Percentiles rank a stretch among this genome's conserved stretches.
Conservation (phyloP, 2,888 invertebrate species). For the Drosophila affinis region DNA sequence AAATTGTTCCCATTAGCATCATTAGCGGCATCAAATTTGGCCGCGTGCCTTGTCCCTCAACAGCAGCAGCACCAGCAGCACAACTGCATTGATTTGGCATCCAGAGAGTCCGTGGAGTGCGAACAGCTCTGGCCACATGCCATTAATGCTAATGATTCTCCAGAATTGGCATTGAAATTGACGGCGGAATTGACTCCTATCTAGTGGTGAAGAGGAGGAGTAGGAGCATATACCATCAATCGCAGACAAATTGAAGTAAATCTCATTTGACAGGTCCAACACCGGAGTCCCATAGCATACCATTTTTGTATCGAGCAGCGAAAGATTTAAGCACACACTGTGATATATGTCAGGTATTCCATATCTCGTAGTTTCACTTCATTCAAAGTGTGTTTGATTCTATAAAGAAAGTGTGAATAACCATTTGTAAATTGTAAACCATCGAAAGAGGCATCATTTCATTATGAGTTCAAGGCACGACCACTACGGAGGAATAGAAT, state of each 20-base stretch:
- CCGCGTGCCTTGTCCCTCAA: conserved; percentile 36
- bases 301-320: too few species aligned
- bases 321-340: not conserved
- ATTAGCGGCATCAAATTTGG: conserved; percentile 67
- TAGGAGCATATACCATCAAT: not conserved
- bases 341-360: not conserved
- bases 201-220: not conserved
- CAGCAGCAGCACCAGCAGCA: conserved; percentile 1
- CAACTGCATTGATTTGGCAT: conserved; percentile 68
- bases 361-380: not conserved
- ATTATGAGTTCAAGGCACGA: not conserved
- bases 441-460: not conserved
- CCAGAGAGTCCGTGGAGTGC: conserved; percentile 17
- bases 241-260: not conserved
- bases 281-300: not conserved
- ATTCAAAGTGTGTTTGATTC: not conserved
- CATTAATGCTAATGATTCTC: conserved; percentile 71
- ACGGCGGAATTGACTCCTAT: conserved; percentile 9
- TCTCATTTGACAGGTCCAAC: too few species aligned
- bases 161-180: conserved; percentile 54
- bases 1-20: conserved; percentile 69
- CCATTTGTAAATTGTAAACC: not conserved
- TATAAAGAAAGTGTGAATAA: not conserved
- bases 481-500: not conserved
- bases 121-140: conserved; percentile 42